Conservation (phyloP, 2,888 invertebrate species). For the Lasioglossum vierecki region DNA sequence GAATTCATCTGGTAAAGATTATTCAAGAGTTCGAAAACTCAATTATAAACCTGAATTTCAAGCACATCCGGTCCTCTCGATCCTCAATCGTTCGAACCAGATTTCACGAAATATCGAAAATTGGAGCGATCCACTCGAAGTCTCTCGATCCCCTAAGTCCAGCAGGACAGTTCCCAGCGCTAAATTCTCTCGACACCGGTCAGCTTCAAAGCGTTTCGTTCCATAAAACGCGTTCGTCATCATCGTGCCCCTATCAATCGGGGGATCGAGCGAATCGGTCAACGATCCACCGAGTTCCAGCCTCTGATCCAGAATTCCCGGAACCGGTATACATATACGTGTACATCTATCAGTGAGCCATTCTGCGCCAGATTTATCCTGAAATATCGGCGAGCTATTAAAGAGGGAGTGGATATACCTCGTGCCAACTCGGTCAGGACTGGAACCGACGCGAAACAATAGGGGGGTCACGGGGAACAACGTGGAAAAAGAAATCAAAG, state of each 20-base stretch:
- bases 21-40: neutral
- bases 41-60: neutral
- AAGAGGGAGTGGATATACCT: neutral
- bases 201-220: neutral
- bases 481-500: neutral
- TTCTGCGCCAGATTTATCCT: neutral
- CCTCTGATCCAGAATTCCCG: neutral
- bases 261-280: neutral
- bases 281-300: neutral
- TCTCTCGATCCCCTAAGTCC: neutral
- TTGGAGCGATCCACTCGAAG: neutral
- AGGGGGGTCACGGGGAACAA: neutral
- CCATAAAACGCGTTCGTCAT: neutral
- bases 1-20: too few relatives aligned
- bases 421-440: slow-evolving; percentile 8
- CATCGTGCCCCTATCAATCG: neutral
- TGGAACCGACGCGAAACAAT: neutral
- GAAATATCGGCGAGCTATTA: slow-evolving; percentile 8
- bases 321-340: neutral
- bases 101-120: neutral
- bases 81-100: neutral
- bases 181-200: neutral
- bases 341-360: neutral
- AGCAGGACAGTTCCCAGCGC: neutral
- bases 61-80: neutral